Conservation (phyloP, 1,140 invertebrate genomes). For the Manduca sexta region DNA sequence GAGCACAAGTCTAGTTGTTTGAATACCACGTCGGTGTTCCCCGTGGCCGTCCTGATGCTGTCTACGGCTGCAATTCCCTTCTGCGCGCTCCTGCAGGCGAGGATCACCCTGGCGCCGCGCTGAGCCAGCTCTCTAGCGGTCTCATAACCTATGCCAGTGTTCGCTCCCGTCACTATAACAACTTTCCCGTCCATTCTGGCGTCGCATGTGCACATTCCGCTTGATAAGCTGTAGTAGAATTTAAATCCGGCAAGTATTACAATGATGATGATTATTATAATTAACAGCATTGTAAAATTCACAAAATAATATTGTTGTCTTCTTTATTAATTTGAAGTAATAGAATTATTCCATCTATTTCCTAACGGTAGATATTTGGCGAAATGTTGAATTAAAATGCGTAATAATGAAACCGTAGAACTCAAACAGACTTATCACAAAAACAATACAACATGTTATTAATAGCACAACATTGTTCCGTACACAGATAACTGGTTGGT, state of each 20-base stretch:
- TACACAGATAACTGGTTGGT: no score
- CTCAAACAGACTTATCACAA: no score
- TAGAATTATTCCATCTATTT: no score
- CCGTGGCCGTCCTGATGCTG: constrained; percentile 45
- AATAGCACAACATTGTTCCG: no score
- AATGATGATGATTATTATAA: no score
- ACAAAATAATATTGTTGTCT: no score
- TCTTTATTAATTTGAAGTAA: no score
- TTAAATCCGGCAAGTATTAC: constrained; percentile 12
- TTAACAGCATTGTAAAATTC: neutral
- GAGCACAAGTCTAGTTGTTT: constrained; percentile 73
- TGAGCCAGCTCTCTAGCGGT: constrained; percentile 79
- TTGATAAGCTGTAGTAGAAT: constrained; percentile 45
- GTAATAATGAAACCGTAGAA: no score
- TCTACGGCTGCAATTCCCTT: constrained; percentile 73
- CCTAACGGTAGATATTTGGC: no score
- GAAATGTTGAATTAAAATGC: no score
- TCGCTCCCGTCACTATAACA: constrained; percentile 72
- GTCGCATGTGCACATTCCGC: constrained; percentile 65
- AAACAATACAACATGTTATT: no score
- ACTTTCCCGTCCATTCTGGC: constrained; percentile 73
- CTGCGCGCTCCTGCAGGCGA: constrained; percentile 79
- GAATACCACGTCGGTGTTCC: constrained; percentile 59
- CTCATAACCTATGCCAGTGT: constrained; percentile 79
- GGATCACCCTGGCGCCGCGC: constrained; percentile 79